Evolutionary conservation across 2,797 vertebrate species (phyloP), one percentile per base, ranked within the genome.

Genomic region (Manis javanica): DNA sequence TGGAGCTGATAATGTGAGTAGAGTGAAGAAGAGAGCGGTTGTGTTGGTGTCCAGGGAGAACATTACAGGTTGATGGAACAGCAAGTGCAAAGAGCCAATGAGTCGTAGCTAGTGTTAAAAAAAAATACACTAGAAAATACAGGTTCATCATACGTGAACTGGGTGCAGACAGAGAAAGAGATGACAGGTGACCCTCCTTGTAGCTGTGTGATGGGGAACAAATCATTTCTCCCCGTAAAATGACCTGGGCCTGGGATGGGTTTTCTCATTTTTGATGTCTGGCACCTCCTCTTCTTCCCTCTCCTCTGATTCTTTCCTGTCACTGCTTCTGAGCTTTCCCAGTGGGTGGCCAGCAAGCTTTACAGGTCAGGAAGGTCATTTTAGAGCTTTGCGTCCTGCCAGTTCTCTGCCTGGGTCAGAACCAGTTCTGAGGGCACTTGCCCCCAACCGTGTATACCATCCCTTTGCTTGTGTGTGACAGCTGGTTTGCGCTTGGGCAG

Each of bases 11-110:
- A 3, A 29, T 0, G 3, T 7, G 5, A 49, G 11, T 19, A 51
- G 57, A 49, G 19, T 7, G 5, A 34, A n/a, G 19, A 37, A 37
- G 39, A 31, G 24, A 29, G 18, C 39, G 5, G 5, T 19, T 2
- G 0, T 34, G 1, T 1, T 11, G 16, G 53, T 23, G 1, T 61
- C 3, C 1, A 29, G 46, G 18, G 2, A 12, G 34, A n/a, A 18
- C 13, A 7, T 46, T 59, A 42, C n/a, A 39, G 71, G 39, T 11
- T 6, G 72, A n/a, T n/a, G 29, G 55, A 53, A 24, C 64, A n/a
- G 10, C 0, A 3, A 75, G 83, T 10, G 26, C 83, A 55, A 37
- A 39, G 78, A 14, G 59, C 42, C 49, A 34, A 29, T 69, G 26
- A 34, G 8, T 24, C 34, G 53, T 51, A 46, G 39, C 74, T 57